Base-by-base conservation (phyloP, 2,113 vertebrate genomes). In the Ctenodactylus gundi region DNA sequence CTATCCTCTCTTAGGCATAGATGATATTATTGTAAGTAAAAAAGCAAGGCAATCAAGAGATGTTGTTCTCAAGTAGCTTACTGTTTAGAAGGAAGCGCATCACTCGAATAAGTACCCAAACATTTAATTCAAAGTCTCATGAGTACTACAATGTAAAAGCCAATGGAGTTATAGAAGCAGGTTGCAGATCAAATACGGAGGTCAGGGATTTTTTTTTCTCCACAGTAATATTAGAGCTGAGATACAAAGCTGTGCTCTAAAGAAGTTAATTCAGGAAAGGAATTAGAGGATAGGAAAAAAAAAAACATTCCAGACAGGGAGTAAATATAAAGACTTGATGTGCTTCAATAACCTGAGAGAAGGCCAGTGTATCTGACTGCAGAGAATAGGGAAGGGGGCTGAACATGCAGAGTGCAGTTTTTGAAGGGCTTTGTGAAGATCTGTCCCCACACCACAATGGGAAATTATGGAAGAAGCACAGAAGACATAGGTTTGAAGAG, bases 271-370 rank as follows among this genome's bases (percentile, higher is more conserved):
- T n/a, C n/a, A 60, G 25, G 36, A 29, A 34, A 75, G 72, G 15
- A 60, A 4, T 9, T 51, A 2, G 9, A 7, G 1, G 4, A 31
- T 21, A 25, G 3, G 2, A 73, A 5, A n/a, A 46, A 5, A n/a
- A 46, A 34, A 41, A 57, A 23, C 67, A 76, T 65, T 64, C 73
- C 11, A 55, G 44, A 72, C 11, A 82, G 36, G 70, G 15, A 83
- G 5, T 17, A 60, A 39, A 7, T 76, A 41, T 53, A 77, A 58
- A 92, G 29, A n/a, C 14, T 44, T 78, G n/a, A 62, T 72, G 20
- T 31, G n/a, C 53, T 70, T 88, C 72, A 68, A 84, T 39, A 27
- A 67, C 41, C 58, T 81, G 31, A 81, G 18, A 67, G 46, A 57
- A 94, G 29, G 21, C 18, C n/a, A 51, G 27, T 20, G 29, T 49